Percentiles rank a stretch among this genome's conserved stretches.
Conservation (phyloP, 2,888 invertebrate genomes). For the Pharmacophagus antenor region DNA sequence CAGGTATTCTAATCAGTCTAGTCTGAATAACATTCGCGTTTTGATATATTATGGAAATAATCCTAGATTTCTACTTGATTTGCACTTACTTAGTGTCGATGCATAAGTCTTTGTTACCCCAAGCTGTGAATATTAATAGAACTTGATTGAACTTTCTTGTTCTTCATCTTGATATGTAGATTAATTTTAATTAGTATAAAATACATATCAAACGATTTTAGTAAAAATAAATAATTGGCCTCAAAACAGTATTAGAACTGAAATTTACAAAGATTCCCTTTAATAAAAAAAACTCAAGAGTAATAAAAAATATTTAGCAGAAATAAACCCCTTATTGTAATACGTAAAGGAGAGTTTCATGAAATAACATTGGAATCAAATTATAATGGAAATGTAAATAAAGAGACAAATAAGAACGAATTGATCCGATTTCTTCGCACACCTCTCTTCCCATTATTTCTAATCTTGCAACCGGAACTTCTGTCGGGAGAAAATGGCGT, state of each 20-base stretch:
- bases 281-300: no score
- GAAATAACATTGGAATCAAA: background rate
- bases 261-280: no score
- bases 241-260: no score
- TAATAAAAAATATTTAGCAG: no score
- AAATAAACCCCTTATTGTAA: no score
- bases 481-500: conserved; percentile 52
- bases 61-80: conserved; percentile 24
- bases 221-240: background rate
- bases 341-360: no score
- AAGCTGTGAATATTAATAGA: conserved; percentile 24
- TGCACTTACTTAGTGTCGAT: conserved; percentile 13
- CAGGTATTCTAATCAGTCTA: background rate
- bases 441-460: conserved; percentile 44
- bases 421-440: background rate
- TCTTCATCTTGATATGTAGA: conserved; percentile 15
- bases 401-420: background rate
- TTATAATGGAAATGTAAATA: background rate
- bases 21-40: conserved; percentile 12
- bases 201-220: background rate
- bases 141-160: conserved; percentile 22
- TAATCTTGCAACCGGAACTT: conserved; percentile 58
- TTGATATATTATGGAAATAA: conserved; percentile 19
- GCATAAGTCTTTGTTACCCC: conserved; percentile 6
- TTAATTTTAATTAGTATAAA: conserved; percentile 5